phyloP scores from a whole-genome alignment of 1,140 invertebrate genomes.

The Chrysoperla carnea region DNA sequence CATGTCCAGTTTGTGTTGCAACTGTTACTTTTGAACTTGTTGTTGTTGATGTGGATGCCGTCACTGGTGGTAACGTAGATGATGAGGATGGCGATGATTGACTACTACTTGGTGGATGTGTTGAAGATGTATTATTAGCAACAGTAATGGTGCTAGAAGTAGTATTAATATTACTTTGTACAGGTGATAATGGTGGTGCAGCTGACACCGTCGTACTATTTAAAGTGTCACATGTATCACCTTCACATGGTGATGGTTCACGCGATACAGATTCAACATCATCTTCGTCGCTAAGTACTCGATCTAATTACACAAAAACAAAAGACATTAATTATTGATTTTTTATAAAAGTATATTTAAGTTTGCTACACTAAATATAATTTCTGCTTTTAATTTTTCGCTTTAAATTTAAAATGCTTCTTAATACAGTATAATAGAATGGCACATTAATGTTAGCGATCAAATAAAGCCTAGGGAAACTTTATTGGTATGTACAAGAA shows the following conservation, averaged over 20 bases:
- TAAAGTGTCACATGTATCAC: slow-evolving; percentile 20
- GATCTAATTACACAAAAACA: slow-evolving; percentile 1
- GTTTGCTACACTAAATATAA: no score
- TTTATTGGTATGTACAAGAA: no score
- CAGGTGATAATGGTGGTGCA: slow-evolving; percentile 4
- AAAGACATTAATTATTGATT: no score
- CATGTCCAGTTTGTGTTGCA: slow-evolving; percentile 65
- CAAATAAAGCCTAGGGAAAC: no score
- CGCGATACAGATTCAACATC: slow-evolving; percentile 38
- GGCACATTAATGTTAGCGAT: no score
- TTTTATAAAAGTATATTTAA: no score
- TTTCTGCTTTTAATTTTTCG: no score
- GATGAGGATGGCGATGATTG: slow-evolving; percentile 7
- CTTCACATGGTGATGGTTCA: slow-evolving; percentile 42
- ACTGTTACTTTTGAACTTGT: slow-evolving; percentile 42
- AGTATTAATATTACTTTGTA: slow-evolving; percentile 2
- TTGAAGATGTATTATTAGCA: slow-evolving; percentile 11
- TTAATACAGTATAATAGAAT: no score
- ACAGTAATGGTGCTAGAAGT: slow-evolving; percentile 4
- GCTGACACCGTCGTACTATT: slow-evolving; percentile 3
- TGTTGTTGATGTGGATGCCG: slow-evolving; percentile 5
- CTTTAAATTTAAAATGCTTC: no score
- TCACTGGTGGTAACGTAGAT: neutral
- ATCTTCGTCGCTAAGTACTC: slow-evolving; percentile 23
- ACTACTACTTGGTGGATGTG: slow-evolving; percentile 10